Percentiles rank a stretch among this genome's conserved stretches.
Conservation (phyloP, 2,888 invertebrate genomes). For the Eucriotettix oculatus region DNA sequence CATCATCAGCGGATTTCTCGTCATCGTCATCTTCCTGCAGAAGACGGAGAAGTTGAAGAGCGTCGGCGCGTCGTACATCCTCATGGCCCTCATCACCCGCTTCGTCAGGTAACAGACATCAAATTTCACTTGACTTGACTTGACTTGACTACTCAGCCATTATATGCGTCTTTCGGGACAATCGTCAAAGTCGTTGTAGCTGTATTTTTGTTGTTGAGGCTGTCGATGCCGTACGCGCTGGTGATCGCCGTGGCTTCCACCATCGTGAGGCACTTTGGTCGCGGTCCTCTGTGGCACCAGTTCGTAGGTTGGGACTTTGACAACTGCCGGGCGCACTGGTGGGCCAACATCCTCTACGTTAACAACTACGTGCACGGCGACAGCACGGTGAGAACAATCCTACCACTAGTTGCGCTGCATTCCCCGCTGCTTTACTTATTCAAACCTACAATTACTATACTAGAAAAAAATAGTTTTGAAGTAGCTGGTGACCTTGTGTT, state of each 20-base stretch:
- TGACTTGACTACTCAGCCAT: no score
- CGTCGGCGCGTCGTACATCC: not conserved
- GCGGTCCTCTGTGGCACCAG: slow-evolving; percentile 3
- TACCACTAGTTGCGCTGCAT: no score
- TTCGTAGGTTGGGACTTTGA: not conserved
- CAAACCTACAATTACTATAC: no score
- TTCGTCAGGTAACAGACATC: not conserved
- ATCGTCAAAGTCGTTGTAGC: no score
- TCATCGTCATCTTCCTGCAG: not conserved
- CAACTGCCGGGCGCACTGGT: slow-evolving; percentile 5
- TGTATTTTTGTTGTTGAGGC: not conserved
- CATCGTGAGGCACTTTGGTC: not conserved
- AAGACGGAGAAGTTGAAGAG: not conserved
- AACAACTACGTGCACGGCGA: slow-evolving; percentile 7
- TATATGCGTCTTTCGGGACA: no score
- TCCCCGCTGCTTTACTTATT: no score
- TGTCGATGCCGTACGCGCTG: slow-evolving; percentile 2
- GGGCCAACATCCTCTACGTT: slow-evolving; percentile 6
- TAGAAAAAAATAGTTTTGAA: no score
- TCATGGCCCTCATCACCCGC: not conserved
- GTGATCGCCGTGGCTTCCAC: slow-evolving; percentile 1
- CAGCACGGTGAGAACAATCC: not conserved
- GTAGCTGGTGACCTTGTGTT: not conserved
- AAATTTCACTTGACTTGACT: no score
- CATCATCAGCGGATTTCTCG: slow-evolving; percentile 1